Evolutionary conservation across 2,888 invertebrate genomes (phyloP).

Genomic region (Loripinus fragilis): DNA sequence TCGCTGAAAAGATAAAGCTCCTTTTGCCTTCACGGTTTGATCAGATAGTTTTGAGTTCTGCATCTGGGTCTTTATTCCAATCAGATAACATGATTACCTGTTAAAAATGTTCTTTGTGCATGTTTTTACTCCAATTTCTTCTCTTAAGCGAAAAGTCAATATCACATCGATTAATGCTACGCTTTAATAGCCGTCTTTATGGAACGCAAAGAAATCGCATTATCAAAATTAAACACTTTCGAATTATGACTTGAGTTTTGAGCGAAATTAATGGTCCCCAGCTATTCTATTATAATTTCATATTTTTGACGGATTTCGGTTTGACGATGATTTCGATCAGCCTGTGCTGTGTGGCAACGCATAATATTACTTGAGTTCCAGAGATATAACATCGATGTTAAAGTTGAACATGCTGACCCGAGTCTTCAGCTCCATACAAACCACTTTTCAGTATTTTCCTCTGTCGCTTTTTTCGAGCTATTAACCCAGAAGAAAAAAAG

Average conservation of each 20-base stretch:
- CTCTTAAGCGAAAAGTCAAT: slow-evolving; percentile 54
- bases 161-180: slow-evolving; percentile 42
- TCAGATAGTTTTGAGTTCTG: slow-evolving; percentile 1
- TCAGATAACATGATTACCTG: slow-evolving; percentile 43
- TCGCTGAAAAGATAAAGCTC: not conserved
- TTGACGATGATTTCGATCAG: no score
- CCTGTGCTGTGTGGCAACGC: no score
- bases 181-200: slow-evolving; percentile 42
- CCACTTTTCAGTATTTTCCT: no score
- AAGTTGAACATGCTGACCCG: no score
- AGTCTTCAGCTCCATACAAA: no score
- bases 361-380: no score
- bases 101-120: slow-evolving; percentile 52
- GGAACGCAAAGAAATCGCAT: slow-evolving; percentile 30
- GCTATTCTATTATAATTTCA: slow-evolving; percentile 43
- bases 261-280: slow-evolving; percentile 33
- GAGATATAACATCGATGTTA: no score
- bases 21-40: not conserved
- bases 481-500: no score
- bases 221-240: slow-evolving; percentile 48
- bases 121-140: slow-evolving; percentile 41
- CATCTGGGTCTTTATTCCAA: slow-evolving; percentile 16
- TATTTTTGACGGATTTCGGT: no score
- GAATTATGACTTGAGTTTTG: slow-evolving; percentile 39
- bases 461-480: no score